These are phyloP conservation scores for Phyllotreta cruciferae DNA, from an alignment of 2,888 invertebrate genomes.

Conservation along the genomic window DNA sequence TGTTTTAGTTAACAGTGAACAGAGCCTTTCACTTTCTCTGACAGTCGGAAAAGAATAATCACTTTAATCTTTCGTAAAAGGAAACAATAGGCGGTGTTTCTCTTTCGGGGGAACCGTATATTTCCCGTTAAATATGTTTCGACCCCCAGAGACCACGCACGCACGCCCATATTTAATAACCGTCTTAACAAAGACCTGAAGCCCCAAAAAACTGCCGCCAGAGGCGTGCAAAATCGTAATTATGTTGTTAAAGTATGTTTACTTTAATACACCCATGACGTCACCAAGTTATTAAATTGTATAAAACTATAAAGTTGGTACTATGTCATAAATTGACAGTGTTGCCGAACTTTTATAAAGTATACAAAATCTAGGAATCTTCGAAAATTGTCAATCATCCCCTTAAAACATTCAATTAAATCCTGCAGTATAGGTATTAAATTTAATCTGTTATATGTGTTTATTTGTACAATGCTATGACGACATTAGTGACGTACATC, in stretches of 20 bases:
- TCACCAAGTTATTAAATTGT: no score
- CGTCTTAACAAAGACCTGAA: constrained; percentile 34
- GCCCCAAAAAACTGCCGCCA: background rate
- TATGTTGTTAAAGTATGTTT: background rate
- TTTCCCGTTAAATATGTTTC: constrained; percentile 33
- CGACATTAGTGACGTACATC: no score
- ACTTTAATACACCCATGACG: background rate
- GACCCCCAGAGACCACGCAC: constrained; percentile 33
- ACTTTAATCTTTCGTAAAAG: constrained; percentile 26
- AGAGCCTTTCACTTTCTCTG: constrained; percentile 16
- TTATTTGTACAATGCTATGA: no score
- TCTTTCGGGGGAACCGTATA: constrained; percentile 26
- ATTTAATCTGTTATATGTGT: no score
- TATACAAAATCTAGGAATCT: no score
- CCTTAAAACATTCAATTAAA: no score
- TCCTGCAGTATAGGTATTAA: no score
- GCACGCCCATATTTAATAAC: constrained; percentile 40
- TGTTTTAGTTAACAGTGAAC: constrained; percentile 7
- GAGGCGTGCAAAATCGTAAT: constrained; percentile 1
- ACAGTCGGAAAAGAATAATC: constrained; percentile 20
- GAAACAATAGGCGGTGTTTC: constrained; percentile 27
- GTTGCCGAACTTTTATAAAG: no score
- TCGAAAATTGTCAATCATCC: no score
- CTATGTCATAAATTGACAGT: no score
- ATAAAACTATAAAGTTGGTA: no score